These are phyloP conservation scores for Seriola dumerili DNA, from an alignment of 2,113 vertebrate genomes.

Conservation along the genomic window DNA sequence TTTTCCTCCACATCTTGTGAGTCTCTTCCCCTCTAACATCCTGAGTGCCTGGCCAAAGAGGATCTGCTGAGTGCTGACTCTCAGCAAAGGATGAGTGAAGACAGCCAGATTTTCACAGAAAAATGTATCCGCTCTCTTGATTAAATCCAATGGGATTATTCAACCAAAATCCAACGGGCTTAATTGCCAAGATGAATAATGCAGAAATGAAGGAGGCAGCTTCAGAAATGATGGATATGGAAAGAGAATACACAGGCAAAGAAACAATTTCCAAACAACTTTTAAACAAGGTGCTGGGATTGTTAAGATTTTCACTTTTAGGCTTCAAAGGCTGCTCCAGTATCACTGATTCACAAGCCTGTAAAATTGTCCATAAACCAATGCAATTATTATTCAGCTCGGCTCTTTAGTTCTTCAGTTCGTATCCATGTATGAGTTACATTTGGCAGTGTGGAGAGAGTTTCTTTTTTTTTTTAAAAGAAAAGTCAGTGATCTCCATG, in stretches of 20 bases:
- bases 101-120: constrained; percentile 61
- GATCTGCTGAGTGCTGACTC: constrained; percentile 71
- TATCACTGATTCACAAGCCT: constrained; percentile 31
- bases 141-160: constrained; percentile 71
- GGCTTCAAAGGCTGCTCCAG: constrained; percentile 6
- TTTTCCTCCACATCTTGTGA: constrained; percentile 40
- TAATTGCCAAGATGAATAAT: constrained; percentile 61
- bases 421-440: constrained; percentile 30
- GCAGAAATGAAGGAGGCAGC: constrained; percentile 35
- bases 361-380: constrained; percentile 29
- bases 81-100: constrained; percentile 50
- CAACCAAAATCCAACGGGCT: constrained; percentile 45
- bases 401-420: constrained; percentile 15
- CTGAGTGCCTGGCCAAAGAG: constrained; percentile 60
- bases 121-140: constrained; percentile 54
- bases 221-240: constrained; percentile 27
- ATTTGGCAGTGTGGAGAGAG: constrained; percentile 31
- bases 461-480: constrained; percentile 25
- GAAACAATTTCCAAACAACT: constrained; percentile 24
- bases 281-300: constrained; percentile 26
- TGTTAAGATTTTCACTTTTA: constrained; percentile 21
- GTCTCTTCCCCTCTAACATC: constrained; percentile 62
- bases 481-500: constrained; percentile 51
- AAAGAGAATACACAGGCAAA: constrained; percentile 40
- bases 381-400: constrained; percentile 18